Percentiles rank a stretch among this genome's conserved stretches.
Conservation (phyloP, 2,113 vertebrate genomes). For the Sander lucioperca region DNA sequence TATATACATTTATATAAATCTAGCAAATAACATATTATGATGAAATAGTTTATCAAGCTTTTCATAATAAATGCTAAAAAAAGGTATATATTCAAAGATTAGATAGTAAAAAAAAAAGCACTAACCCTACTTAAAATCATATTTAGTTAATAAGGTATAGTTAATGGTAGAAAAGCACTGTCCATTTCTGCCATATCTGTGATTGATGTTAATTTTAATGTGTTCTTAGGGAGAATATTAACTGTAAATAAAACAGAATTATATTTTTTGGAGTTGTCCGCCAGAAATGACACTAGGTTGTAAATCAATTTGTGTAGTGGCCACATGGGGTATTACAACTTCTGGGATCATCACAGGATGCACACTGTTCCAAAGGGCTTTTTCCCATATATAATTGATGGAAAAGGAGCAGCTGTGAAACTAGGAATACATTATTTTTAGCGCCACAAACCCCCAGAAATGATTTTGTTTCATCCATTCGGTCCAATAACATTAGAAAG, state of each 20-base stretch:
- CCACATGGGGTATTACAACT: background rate
- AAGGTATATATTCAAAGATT: background rate
- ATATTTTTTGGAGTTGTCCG: background rate
- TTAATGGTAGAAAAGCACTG: background rate
- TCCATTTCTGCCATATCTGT: background rate
- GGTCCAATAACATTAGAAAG: no score
- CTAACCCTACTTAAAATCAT: no score
- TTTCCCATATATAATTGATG: background rate
- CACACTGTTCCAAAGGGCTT: background rate
- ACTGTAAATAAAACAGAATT: background rate
- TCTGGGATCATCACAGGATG: background rate
- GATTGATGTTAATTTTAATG: background rate
- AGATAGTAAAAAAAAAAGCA: background rate
- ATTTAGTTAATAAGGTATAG: no score
- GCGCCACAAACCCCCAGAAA: background rate
- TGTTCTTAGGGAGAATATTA: background rate
- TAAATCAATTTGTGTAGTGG: background rate
- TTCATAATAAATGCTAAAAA: background rate
- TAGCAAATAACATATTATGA: background rate
- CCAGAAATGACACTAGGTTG: background rate
- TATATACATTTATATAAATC: background rate
- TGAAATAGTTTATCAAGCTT: background rate
- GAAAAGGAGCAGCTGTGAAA: background rate
- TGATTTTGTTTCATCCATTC: background rate
- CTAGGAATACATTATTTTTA: background rate